Evolutionary conservation across 2,113 vertebrate species (phyloP), one percentile per base, ranked within the genome.

Genomic region (Ia io): DNA sequence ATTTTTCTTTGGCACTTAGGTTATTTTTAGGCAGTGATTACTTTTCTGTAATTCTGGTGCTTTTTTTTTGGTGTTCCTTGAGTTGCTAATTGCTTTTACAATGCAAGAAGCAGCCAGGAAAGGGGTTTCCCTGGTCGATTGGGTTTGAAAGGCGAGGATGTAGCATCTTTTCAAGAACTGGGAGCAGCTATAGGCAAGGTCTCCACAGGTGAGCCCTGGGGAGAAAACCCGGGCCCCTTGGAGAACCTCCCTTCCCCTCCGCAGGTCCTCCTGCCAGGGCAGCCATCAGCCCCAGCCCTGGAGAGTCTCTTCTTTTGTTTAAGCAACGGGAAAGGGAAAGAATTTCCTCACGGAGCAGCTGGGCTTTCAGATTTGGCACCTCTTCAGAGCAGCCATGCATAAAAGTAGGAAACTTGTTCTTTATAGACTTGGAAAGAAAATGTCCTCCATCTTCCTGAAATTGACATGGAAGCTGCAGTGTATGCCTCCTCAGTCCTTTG

Each of bases 351-450:
- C 11, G 30, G 73, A 79, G 53, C 53, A 87, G 63, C 91, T 87
- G 91, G n/a, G 18, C 49, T 80, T 63, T 91, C 59, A 91, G n/a
- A 49, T 40, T 65, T 92, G 85, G 94, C 82, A 71, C 12, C n/a
- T 80, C 85, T 92, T 95, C 71, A 90, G 91, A 94, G 91, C 37
- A 91, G 40, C 53, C 47, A 74, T 40, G 89, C 61, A 85, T 53
- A 84, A 92, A 92, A 96, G 83, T n/a, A 84, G 79, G 67, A 93
- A 93, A 85, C 32, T 84, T 20, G 35, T 79, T 90, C 35, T 84
- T 92, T 76, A n/a, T 2, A 84, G 44, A 90, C 17, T 40, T 30
- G 56, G 76, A 44, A 86, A 84, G 90, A 93, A 84, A 94, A 76
- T 56, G 47, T 88, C 28, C 47, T 85, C 12, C 12, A 25, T 35